A percentile compares a stretch with the other conserved stretches of the same genome.
Evolutionary conservation across 2,888 invertebrate genomes (phyloP).

Genomic region (Ophion ventricosus): DNA sequence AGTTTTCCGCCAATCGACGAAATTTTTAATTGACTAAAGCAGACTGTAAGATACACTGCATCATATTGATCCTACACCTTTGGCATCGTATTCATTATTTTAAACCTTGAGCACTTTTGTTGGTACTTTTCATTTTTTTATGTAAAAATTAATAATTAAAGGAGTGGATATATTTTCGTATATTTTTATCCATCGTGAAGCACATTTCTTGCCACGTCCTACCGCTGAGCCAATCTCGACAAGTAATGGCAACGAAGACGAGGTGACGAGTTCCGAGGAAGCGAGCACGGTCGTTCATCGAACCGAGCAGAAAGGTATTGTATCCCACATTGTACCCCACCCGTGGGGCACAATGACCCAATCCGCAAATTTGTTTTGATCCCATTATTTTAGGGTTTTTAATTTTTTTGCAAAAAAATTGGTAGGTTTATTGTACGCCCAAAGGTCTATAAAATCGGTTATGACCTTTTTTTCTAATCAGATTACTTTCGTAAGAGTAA

Average conservation of each 20-base stretch:
- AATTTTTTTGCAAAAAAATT: too few relatives aligned
- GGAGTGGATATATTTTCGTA: neutral
- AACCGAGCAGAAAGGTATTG: constrained; percentile 69
- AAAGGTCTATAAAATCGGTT: too few relatives aligned
- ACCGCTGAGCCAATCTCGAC: constrained; percentile 82
- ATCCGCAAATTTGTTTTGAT: too few relatives aligned
- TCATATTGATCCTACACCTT: too few relatives aligned
- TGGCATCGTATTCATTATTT: neutral
- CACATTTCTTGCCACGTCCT: constrained; percentile 84
- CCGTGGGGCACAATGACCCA: too few relatives aligned
- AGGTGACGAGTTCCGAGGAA: constrained; percentile 91
- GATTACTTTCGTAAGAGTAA: too few relatives aligned
- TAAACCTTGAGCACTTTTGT: neutral
- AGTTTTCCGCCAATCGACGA: constrained; percentile 64
- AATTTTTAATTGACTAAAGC: constrained; percentile 5
- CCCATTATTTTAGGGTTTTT: too few relatives aligned
- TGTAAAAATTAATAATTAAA: neutral
- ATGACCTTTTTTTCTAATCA: too few relatives aligned
- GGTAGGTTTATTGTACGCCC: too few relatives aligned
- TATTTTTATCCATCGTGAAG: constrained; percentile 45
- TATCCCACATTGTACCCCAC: too few relatives aligned
- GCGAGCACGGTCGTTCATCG: constrained; percentile 81
- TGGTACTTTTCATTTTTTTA: neutral
- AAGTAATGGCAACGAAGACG: constrained; percentile 87
- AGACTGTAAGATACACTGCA: neutral